Percentiles rank a stretch among this genome's conserved stretches.
phyloP scores from a whole-genome alignment of 1,140 invertebrate species.

The Pogonomyrmex californicus region DNA sequence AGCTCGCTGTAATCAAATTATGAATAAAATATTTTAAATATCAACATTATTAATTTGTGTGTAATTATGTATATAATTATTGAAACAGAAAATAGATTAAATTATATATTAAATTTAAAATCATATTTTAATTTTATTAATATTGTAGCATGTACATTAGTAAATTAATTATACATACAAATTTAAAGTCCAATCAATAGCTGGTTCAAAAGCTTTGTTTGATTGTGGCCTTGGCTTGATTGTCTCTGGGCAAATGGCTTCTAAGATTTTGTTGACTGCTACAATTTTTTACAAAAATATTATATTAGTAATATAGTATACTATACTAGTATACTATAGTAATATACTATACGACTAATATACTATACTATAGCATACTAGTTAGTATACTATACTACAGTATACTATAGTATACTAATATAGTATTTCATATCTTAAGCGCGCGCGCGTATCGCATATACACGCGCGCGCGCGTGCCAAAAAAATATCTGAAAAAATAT shows the following conservation, averaged over 20 bases:
- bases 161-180: constrained; percentile 80
- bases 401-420: background rate
- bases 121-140: constrained; percentile 22
- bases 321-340: too few relatives aligned
- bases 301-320: background rate
- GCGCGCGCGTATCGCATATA: too few relatives aligned
- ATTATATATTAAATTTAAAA: constrained; percentile 10
- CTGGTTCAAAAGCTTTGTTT: constrained; percentile 59
- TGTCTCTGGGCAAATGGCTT: constrained; percentile 26
- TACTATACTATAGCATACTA: too few relatives aligned
- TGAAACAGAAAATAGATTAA: background rate
- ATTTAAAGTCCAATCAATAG: constrained; percentile 82
- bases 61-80: too few relatives aligned
- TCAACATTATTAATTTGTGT: too few relatives aligned
- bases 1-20: constrained; percentile 76
- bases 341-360: too few relatives aligned
- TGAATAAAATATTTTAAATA: constrained; percentile 30
- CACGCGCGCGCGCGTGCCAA: too few relatives aligned
- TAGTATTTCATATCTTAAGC: background rate
- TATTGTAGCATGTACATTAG: background rate
- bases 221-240: constrained; percentile 3
- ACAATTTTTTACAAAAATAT: constrained; percentile 47
- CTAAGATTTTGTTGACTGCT: constrained; percentile 67
- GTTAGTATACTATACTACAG: too few relatives aligned
- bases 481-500: too few relatives aligned